A percentile compares a stretch with the other conserved stretches of the same genome.
phyloP scores from a whole-genome alignment of 2,113 vertebrate genomes.

The Sisor rabdophorus region DNA sequence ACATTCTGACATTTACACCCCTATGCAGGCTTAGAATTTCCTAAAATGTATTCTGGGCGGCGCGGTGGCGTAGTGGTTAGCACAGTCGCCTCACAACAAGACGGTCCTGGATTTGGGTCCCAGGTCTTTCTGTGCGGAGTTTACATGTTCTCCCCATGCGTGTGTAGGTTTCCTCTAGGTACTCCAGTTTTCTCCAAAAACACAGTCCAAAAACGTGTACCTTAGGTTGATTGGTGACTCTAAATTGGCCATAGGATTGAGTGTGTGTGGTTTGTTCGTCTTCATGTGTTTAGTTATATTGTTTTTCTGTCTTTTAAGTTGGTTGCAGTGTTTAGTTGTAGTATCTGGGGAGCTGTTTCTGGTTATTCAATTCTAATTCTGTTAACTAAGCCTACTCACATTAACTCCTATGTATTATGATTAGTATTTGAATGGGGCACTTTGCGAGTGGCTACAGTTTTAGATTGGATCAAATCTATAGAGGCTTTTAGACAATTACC shows the following conservation, averaged over 20 bases:
- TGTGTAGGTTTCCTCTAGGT: no score
- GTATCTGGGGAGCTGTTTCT: conserved; percentile 3
- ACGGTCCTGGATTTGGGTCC: no score
- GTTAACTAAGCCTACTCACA: not conserved
- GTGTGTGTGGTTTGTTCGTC: no score
- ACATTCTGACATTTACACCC: not conserved
- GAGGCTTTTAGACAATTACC: conserved; percentile 37
- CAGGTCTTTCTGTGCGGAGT: no score
- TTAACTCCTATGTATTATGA: conserved; percentile 17
- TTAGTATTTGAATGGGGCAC: not conserved
- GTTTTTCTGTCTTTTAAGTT: not conserved
- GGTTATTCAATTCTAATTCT: not conserved
- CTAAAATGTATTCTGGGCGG: not conserved
- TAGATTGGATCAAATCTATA: conserved; percentile 29
- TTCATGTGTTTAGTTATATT: no score
- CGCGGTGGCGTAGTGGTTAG: no score
- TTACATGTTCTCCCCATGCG: no score
- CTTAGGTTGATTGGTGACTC: no score
- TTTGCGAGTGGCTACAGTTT: conserved; percentile 16
- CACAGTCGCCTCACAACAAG: no score
- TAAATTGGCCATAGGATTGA: no score
- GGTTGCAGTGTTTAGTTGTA: not conserved
- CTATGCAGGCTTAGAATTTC: not conserved
- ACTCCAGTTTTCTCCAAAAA: no score
- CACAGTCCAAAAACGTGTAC: no score